Percentiles rank a stretch among this genome's conserved stretches.
phyloP scores from a whole-genome alignment of 37 sponge, comb jelly and placozoan genomes.

The Cladorhizidae sp. region DNA sequence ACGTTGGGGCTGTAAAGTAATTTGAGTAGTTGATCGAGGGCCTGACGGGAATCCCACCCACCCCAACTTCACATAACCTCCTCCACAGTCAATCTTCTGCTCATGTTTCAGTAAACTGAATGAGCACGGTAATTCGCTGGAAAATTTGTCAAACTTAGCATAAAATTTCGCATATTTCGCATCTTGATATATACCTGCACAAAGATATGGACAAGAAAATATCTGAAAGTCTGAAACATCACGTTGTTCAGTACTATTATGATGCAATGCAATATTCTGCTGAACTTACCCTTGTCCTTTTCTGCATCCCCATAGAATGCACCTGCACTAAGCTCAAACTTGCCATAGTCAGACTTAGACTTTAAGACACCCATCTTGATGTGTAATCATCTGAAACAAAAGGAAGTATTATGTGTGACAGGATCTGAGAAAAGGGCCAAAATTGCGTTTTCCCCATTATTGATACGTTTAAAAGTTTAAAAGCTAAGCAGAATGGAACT shows the following conservation, averaged over 20 bases:
- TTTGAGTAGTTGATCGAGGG: no score
- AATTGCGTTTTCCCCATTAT: no score
- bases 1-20: no score
- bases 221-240: no score
- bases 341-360: constrained; percentile 82
- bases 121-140: constrained; percentile 89
- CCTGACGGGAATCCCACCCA: no score
- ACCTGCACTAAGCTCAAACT: constrained; percentile 86
- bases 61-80: constrained; percentile 95
- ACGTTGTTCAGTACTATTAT: no score
- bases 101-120: constrained; percentile 99
- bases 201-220: no score
- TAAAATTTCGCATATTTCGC: constrained; percentile 89
- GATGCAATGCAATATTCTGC: no score
- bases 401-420: background rate
- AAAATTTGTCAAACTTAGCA: constrained; percentile 83
- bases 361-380: constrained; percentile 86
- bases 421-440: no score
- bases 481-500: no score
- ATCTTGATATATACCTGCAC: constrained; percentile 88
- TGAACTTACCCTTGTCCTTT: constrained; percentile 88
- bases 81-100: constrained; percentile 98
- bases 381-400: constrained; percentile 64
- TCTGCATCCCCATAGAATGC: constrained; percentile 95
- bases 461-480: no score